These are phyloP conservation scores for Balaeniceps rex DNA, from an alignment of 2,113 vertebrate species.

Conservation along the genomic window DNA sequence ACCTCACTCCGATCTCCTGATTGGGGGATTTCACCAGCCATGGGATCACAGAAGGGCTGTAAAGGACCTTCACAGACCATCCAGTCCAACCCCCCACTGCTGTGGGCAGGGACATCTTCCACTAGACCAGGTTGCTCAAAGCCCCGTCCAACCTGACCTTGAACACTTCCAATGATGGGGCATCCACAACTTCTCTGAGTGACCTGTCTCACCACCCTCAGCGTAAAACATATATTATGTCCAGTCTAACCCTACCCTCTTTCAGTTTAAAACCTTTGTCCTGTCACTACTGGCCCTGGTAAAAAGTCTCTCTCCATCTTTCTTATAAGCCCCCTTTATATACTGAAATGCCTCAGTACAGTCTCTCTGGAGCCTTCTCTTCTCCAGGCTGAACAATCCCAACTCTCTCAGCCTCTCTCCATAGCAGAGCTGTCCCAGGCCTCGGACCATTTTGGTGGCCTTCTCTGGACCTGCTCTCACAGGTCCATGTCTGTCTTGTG, in stretches of 20 bases:
- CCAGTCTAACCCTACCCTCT: not conserved
- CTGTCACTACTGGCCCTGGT: not conserved
- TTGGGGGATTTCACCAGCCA: not conserved
- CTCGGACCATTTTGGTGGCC: not conserved
- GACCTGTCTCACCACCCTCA: not conserved
- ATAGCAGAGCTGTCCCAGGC: not conserved
- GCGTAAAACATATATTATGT: not conserved
- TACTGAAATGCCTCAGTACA: not conserved
- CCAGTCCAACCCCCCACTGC: not conserved
- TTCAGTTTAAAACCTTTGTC: not conserved
- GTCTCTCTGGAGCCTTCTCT: not conserved
- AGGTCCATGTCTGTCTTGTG: not conserved
- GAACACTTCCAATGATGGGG: not conserved
- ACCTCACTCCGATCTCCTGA: fast-evolving
- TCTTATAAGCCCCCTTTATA: not conserved
- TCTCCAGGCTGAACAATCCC: not conserved
- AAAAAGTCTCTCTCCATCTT: not conserved
- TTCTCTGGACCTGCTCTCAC: not conserved
- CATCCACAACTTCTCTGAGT: not conserved
- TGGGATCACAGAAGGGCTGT: not conserved
- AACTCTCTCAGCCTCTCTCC: not conserved
- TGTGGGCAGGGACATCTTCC: not conserved
- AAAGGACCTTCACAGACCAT: not conserved
- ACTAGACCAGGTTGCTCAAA: not conserved
- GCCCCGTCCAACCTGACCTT: fast-evolving